Base-by-base conservation (phyloP, 30 jellyfish, hydroid and myxozoan species). In the Haliclystus octoradiatus region DNA sequence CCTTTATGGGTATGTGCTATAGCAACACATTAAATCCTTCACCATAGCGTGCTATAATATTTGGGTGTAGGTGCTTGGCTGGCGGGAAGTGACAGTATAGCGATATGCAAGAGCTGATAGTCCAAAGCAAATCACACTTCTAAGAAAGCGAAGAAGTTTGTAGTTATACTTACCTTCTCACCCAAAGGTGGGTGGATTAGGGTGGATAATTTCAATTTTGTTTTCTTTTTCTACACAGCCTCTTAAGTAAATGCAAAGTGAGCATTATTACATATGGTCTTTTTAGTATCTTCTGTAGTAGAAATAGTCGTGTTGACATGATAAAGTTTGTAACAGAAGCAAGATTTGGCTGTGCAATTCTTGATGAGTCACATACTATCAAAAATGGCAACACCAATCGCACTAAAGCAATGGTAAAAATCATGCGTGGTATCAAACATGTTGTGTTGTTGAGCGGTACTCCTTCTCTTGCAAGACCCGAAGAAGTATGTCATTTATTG, bases 381-480 rank as follows among this genome's bases (percentile, higher is more conserved):
- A 84, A 84, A 34, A 67, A 76, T 51, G 33, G 82, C 46, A 66
- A 72, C 31, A 28, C 93, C 26, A 26, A 82, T 28, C 60, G 95
- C 26, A 72, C 88, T 22, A 69, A 77, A 47, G 79, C 52, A 28
- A 52, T 84, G 28, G 27, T 60, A 34, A 63, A 70, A 22, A 50
- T 70, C 30, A 31, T 73, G 32, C 76, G 70, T 74, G 49, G 53
- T 5, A 73, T 84, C 50, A 34, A 67, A 62, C 72, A 79, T 26
- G 78, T 76, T 27, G 68, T 84, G 22, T 40, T 84, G 74, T 52
- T 84, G 67, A 68, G 92, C 15, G 95, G 95, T 28, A 84, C 95
- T n/a, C 95, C 95, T 32, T 63, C 95, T 28, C 73, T 84, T 47
- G 86, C 95, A 19, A 72, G 95, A 61, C 95, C 95, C 26, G 93